Percentiles rank a stretch among this genome's conserved stretches.
phyloP scores from a whole-genome alignment of 2,888 invertebrate species.

The Pycnomerus fuliginosus region DNA sequence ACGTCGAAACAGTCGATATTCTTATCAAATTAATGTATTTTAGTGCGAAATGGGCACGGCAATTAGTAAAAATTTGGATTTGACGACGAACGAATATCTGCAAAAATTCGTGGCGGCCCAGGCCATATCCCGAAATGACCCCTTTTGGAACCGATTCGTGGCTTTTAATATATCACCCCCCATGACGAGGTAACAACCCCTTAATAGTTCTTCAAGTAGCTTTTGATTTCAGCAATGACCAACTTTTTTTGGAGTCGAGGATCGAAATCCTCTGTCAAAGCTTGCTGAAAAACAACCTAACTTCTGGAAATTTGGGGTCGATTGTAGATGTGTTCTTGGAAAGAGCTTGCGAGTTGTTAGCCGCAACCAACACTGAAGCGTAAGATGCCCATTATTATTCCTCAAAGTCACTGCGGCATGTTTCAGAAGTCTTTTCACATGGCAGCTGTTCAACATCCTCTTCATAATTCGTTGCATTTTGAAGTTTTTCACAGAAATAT shows the following conservation, averaged over 20 bases:
- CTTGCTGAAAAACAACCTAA: slow-evolving; percentile 79
- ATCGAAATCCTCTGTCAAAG: slow-evolving; percentile 73
- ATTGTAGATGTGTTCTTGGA: slow-evolving; percentile 83
- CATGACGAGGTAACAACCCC: slow-evolving; percentile 61
- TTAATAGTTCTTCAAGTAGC: slow-evolving; percentile 3
- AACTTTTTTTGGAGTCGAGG: slow-evolving; percentile 77
- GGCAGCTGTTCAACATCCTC: slow-evolving; percentile 93
- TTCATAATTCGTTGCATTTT: slow-evolving; percentile 82
- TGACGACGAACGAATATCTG: slow-evolving; percentile 79
- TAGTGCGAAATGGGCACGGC: slow-evolving; percentile 80
- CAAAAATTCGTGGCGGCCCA: slow-evolving; percentile 77
- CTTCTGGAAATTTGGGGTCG: slow-evolving; percentile 87
- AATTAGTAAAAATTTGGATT: slow-evolving; percentile 75
- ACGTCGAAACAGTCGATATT: no score
- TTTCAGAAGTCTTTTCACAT: slow-evolving; percentile 74
- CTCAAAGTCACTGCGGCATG: slow-evolving; percentile 22
- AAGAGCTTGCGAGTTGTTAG: slow-evolving; percentile 78
- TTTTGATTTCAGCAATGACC: slow-evolving; percentile 66
- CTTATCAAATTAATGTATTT: no score
- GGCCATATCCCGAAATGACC: slow-evolving; percentile 79
- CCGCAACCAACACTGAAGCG: slow-evolving; percentile 87
- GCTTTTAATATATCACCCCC: slow-evolving; percentile 89
- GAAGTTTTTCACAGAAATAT: slow-evolving; percentile 88
- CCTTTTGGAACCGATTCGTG: slow-evolving; percentile 92
- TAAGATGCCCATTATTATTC: slow-evolving; percentile 55